Base-by-base conservation (phyloP, 2,797 vertebrate species). In the Artibeus lituratus region DNA sequence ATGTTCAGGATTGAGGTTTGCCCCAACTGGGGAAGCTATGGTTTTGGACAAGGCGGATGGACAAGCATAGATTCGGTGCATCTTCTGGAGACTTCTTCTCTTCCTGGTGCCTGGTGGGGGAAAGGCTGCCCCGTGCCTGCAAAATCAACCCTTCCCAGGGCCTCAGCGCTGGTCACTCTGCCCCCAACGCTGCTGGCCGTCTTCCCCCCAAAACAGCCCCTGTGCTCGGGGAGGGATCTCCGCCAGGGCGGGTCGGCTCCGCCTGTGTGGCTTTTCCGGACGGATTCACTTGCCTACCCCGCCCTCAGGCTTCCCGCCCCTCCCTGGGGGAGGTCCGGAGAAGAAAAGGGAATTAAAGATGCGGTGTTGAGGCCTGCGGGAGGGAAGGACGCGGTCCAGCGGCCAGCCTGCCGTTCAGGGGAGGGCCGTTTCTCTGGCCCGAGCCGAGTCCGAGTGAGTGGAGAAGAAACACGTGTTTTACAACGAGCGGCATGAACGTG, bases 401-500 rank as follows among this genome's bases (percentile, higher is more conserved):
- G 2, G 2, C 18, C 10, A 95, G 73, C 1, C 78, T 12, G 1
- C 7, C 32, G 57, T 26, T 22, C 57, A 3, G 49, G 39, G 35
- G 87, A 65, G 57, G 84, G 76, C 90, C 94, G 80, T 47, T 90
- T 15, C 82, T 93, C 70, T 65, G 94, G 65, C 24, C 93, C 83
- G 77, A 97, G 95, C 92, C 0, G 1, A 82, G 42, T 55, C 74
- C 24, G 92, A 76, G 81, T 85, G 92, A 86, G 90, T 8, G 96
- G 53, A 95, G 90, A 95, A 97, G 92, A 88, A 92, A 78, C 89
- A 44, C 44, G 44, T 44, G 44, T 44, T 44, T 44, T 94, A 92
- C 97, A 97, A 94, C 92, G 88, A 97, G 92, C 0, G 19, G 90
- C 65, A 90, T 8, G 90, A 88, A 91, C 1, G 93, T 73, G 97